Evolutionary conservation across 2,888 invertebrate species (phyloP).

Genomic region (Ophioninae sp.): DNA sequence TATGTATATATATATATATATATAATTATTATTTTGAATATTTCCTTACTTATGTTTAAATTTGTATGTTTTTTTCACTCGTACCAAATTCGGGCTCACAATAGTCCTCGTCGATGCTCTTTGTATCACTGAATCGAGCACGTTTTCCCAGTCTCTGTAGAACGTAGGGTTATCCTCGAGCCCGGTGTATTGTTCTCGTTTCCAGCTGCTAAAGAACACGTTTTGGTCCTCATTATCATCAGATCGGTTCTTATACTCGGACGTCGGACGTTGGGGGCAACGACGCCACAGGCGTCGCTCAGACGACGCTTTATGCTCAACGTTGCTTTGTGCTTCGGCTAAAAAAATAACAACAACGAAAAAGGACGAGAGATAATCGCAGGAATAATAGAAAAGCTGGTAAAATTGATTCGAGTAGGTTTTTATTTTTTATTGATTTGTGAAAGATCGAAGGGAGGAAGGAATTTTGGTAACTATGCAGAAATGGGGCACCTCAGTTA

Average conservation of each 20-base stretch:
- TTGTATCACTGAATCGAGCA: slow-evolving; percentile 76
- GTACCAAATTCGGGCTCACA: slow-evolving; percentile 1
- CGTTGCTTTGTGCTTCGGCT: slow-evolving; percentile 82
- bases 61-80: slow-evolving; percentile 14
- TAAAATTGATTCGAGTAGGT: not conserved
- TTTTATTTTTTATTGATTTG: no score
- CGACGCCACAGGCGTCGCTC: slow-evolving; percentile 94
- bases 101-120: not conserved
- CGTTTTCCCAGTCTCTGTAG: slow-evolving; percentile 71
- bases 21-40: slow-evolving; percentile 17
- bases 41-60: slow-evolving; percentile 23
- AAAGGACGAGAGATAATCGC: not conserved
- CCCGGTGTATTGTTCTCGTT: slow-evolving; percentile 81
- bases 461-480: no score
- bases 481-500: no score
- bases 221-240: slow-evolving; percentile 93
- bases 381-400: not conserved
- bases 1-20: no score
- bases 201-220: slow-evolving; percentile 87
- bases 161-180: slow-evolving; percentile 74
- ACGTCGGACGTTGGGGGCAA: slow-evolving; percentile 92
- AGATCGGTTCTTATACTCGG: slow-evolving; percentile 94
- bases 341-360: slow-evolving; percentile 52
- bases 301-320: slow-evolving; percentile 91
- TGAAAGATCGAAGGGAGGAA: no score